These are phyloP conservation scores for Macropus fuliginosus DNA, from an alignment of 2,797 vertebrate species.

Conservation along the genomic window DNA sequence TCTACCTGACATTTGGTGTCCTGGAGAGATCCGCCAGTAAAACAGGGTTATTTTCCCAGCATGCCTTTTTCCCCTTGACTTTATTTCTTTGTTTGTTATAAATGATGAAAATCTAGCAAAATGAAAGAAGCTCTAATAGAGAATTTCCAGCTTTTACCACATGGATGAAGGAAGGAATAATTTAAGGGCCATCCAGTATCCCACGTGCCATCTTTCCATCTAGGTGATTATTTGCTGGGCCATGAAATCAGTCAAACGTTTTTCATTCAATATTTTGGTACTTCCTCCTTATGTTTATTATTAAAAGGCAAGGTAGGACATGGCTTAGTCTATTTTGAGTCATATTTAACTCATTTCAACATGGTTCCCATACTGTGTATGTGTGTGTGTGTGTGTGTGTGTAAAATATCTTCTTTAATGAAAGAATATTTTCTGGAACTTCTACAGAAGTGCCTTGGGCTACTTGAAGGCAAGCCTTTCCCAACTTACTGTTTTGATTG, in stretches of 20 bases:
- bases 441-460: constrained; percentile 72
- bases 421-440: constrained; percentile 72
- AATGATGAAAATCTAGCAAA: background rate
- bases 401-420: constrained; percentile 56
- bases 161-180: background rate
- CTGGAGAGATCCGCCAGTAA: background rate
- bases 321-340: background rate
- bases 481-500: constrained; percentile 77
- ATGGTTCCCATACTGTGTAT: background rate
- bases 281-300: background rate
- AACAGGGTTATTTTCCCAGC: background rate
- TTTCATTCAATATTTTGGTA: background rate
- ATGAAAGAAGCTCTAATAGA: background rate
- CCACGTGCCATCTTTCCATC: background rate
- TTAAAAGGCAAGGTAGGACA: background rate
- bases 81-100: background rate
- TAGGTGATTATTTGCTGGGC: background rate
- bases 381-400: background rate
- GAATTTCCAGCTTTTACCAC: background rate
- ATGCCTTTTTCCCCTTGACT: background rate
- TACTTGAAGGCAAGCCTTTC: constrained; percentile 71
- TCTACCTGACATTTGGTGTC: background rate
- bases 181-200: background rate
- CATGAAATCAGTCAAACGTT: background rate
- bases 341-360: background rate